phyloP scores from a whole-genome alignment of 1,140 invertebrate genomes.

The Littorina saxatilis region DNA sequence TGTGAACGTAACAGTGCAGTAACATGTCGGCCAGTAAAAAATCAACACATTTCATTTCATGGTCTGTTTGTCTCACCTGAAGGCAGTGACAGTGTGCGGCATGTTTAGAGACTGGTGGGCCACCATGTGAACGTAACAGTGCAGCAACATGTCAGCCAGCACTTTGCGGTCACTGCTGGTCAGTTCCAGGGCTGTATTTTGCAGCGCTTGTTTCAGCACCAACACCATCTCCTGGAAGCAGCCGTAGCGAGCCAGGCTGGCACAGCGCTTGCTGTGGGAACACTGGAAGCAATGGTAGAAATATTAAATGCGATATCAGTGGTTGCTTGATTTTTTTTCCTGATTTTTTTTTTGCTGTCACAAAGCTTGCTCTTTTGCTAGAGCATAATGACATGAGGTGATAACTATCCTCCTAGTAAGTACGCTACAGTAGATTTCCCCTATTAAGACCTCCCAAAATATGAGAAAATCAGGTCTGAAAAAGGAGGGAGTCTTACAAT shows the following conservation, averaged over 20 bases:
- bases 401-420: too few relatives aligned
- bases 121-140: slow-evolving; percentile 81
- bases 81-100: neutral
- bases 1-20: slow-evolving; percentile 82
- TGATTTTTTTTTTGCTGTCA: too few relatives aligned
- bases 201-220: slow-evolving; percentile 79
- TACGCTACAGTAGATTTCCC: too few relatives aligned
- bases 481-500: too few relatives aligned
- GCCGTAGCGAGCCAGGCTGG: slow-evolving; percentile 85
- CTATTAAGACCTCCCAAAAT: too few relatives aligned
- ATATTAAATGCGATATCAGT: neutral
- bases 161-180: slow-evolving; percentile 81
- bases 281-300: slow-evolving; percentile 77
- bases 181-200: slow-evolving; percentile 78
- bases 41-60: too few relatives aligned
- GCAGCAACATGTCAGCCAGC: slow-evolving; percentile 83
- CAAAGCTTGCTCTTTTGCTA: too few relatives aligned
- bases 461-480: too few relatives aligned
- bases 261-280: slow-evolving; percentile 82
- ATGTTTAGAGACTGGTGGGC: neutral
- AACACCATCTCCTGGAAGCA: slow-evolving; percentile 83
- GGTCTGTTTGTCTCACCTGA: slow-evolving; percentile 16
- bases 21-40: too few relatives aligned
- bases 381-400: too few relatives aligned
- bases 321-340: too few relatives aligned